Conservation (phyloP, 1,140 invertebrate species). For the Heliothis subflexa region DNA sequence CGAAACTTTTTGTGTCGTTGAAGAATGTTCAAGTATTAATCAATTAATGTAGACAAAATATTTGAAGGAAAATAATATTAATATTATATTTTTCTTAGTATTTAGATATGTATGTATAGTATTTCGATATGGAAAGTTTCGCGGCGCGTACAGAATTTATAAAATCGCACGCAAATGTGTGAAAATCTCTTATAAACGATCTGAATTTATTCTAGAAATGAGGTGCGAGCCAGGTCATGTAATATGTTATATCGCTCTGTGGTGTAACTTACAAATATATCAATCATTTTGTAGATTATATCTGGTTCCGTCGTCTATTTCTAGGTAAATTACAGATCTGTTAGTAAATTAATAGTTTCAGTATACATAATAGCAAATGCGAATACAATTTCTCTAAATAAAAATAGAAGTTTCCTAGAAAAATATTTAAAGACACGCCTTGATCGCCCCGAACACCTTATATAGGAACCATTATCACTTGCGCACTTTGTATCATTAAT, state of each 20-base stretch:
- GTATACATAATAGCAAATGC: conserved; percentile 64
- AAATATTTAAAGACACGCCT: conserved; percentile 69
- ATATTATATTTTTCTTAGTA: conserved; percentile 74
- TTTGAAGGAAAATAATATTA: conserved; percentile 56
- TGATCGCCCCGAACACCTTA: conserved; percentile 55
- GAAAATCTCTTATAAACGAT: conserved; percentile 38
- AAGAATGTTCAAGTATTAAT: conserved; percentile 59
- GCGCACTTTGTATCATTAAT: conserved; percentile 47
- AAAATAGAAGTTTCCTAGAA: conserved; percentile 59
- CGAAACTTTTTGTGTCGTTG: conserved; percentile 48
- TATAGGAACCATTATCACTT: conserved; percentile 53
- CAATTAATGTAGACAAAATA: conserved; percentile 69
- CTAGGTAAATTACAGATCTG: conserved; percentile 11
- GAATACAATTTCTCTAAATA: conserved; percentile 65
- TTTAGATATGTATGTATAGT: conserved; percentile 61
- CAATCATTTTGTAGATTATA: conserved; percentile 16
- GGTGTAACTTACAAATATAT: conserved; percentile 22
- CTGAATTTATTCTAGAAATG: conserved; percentile 15
- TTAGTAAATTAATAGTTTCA: conserved; percentile 66
- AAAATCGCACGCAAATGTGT: conserved; percentile 62
- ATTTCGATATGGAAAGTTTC: conserved; percentile 39
- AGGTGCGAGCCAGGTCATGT: conserved; percentile 6
- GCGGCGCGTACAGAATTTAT: conserved; percentile 50
- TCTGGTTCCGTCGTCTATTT: neutral
- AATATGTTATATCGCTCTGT: conserved; percentile 24